phyloP scores from a whole-genome alignment of 2,113 vertebrate species.

The Astur gentilis region DNA sequence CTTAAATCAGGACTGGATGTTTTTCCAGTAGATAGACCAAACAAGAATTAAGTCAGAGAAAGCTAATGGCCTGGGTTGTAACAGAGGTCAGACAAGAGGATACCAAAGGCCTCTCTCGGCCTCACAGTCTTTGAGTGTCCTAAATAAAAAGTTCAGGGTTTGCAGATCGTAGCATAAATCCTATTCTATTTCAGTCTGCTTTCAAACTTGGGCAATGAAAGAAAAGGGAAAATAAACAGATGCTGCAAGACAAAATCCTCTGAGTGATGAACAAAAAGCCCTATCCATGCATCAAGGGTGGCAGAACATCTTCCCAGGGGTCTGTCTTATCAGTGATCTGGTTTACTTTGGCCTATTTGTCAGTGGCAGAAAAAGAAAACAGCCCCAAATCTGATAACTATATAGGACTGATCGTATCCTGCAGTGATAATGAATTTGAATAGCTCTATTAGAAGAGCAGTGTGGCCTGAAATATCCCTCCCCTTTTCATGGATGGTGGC shows the following conservation, averaged over 20 bases:
- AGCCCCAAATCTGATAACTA: conserved; percentile 45
- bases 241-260: conserved; percentile 20
- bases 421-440: conserved; percentile 52
- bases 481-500: background rate
- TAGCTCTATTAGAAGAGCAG: conserved; percentile 26
- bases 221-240: conserved; percentile 53
- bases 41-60: conserved; percentile 47
- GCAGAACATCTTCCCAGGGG: conserved; percentile 43
- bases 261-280: conserved; percentile 35
- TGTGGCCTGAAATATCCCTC: conserved; percentile 12
- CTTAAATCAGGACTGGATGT: conserved; percentile 32
- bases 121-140: background rate
- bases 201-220: conserved; percentile 32
- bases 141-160: conserved; percentile 32
- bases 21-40: conserved; percentile 53
- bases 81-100: conserved; percentile 43
- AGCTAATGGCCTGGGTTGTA: conserved; percentile 31
- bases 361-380: conserved; percentile 73
- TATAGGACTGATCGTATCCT: conserved; percentile 52
- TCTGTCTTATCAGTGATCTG: conserved; percentile 70
- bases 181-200: conserved; percentile 40
- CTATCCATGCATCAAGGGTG: conserved; percentile 24
- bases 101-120: background rate
- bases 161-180: conserved; percentile 18
- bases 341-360: conserved; percentile 62